Conservation (phyloP, 2,113 vertebrate genomes). For the Chloebia gouldiae region DNA sequence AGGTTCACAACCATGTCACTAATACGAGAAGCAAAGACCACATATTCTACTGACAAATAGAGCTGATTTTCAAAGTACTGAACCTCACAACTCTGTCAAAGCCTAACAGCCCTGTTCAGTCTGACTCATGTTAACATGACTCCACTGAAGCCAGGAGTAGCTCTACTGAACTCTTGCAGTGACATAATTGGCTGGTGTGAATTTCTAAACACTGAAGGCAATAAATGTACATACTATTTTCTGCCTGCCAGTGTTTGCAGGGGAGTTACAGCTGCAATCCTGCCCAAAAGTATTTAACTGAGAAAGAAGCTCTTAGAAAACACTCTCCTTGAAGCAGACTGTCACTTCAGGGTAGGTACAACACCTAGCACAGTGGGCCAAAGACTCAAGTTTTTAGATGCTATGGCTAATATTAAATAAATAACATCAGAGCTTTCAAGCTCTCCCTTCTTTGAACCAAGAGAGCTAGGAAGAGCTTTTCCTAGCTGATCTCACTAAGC, state of each 20-base stretch:
- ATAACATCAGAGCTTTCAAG: neutral
- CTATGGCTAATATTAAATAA: neutral
- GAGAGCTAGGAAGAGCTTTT: neutral
- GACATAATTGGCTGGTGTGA: neutral
- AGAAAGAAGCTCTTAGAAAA: neutral
- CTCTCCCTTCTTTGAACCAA: neutral
- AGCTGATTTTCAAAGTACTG: neutral
- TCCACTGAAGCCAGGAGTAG: neutral
- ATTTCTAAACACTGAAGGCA: neutral
- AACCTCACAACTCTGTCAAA: neutral
- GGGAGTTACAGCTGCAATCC: neutral
- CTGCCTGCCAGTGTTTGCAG: neutral
- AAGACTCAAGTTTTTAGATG: neutral
- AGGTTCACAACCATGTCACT: neutral
- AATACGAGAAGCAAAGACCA: neutral
- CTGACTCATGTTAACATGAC: neutral
- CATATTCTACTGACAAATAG: neutral
- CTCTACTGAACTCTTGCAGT: neutral
- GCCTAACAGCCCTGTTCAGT: neutral
- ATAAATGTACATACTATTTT: neutral
- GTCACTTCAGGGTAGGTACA: neutral
- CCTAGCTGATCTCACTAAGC: slow-evolving; percentile 28
- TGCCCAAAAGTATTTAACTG: neutral
- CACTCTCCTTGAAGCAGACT: neutral
- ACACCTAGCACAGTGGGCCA: neutral